phyloP scores from a whole-genome alignment of 2,888 invertebrate species.

The Ormyrus thymus region DNA sequence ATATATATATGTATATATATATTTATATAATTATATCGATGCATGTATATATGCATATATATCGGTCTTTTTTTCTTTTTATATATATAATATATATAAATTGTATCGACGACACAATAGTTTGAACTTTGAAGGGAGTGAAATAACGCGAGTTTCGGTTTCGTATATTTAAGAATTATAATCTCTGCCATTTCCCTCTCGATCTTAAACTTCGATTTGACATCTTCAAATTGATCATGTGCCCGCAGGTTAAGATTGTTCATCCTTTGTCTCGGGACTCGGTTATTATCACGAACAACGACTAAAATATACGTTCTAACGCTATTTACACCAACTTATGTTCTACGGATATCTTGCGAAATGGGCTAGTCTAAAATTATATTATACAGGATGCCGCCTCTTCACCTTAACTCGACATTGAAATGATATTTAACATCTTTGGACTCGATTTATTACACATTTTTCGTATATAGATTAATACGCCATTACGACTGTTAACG shows the following conservation, averaged over 20 bases:
- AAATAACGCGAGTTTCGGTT: conserved; percentile 53
- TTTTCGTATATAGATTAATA: conserved; percentile 61
- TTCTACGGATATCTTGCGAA: conserved; percentile 61
- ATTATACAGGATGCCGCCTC: conserved; percentile 71
- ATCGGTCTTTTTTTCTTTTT: conserved; percentile 49
- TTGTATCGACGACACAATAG: conserved; percentile 54
- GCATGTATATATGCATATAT: conserved; percentile 46
- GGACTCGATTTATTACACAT: conserved; percentile 75
- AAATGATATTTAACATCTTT: conserved; percentile 74
- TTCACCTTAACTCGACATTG: conserved; percentile 58
- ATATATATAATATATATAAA: conserved; percentile 54
- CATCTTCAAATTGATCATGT: conserved; percentile 4
- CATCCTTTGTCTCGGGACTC: conserved; percentile 34
- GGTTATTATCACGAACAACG: conserved; percentile 56
- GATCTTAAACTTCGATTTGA: conserved; percentile 10
- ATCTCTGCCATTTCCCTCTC: conserved; percentile 56
- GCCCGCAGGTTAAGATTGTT: conserved; percentile 23
- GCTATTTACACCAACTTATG: conserved; percentile 73
- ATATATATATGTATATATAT: conserved; percentile 55
- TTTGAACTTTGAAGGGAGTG: conserved; percentile 57
- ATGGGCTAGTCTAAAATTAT: conserved; percentile 70
- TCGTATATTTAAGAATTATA: conserved; percentile 50
- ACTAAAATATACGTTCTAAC: conserved; percentile 59
- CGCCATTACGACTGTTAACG: conserved; percentile 11
- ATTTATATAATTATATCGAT: conserved; percentile 57